phyloP scores from a whole-genome alignment of 2,113 vertebrate species.

The Bubalus kerabau region DNA sequence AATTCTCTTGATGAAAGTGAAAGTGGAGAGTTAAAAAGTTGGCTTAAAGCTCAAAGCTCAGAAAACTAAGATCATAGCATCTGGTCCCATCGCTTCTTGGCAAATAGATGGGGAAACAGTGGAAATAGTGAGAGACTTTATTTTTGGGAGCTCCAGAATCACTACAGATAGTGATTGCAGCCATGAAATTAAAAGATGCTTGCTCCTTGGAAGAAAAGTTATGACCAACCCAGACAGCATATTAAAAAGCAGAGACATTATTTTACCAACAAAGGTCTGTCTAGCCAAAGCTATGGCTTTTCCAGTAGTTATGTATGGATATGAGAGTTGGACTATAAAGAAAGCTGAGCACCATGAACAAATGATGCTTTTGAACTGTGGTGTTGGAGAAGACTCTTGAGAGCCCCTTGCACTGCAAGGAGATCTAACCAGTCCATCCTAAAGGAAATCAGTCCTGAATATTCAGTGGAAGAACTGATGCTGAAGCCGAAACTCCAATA shows the following conservation, averaged over 20 bases:
- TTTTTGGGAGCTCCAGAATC: neutral
- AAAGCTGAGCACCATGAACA: fast-evolving
- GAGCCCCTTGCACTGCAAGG: neutral
- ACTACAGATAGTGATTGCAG: neutral
- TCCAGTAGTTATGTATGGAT: neutral
- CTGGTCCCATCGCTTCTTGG: neutral
- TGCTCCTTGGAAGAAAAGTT: neutral
- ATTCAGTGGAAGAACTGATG: neutral
- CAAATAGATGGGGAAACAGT: neutral
- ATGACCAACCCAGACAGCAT: neutral
- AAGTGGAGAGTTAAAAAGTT: neutral
- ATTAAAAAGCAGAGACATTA: neutral
- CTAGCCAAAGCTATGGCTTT: neutral
- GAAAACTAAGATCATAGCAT: neutral
- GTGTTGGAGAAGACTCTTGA: neutral
- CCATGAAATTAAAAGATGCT: neutral
- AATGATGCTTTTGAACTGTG: neutral
- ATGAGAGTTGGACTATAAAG: neutral
- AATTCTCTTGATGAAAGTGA: neutral
- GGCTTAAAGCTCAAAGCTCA: neutral
- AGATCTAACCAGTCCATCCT: neutral
- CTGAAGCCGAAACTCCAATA: neutral
- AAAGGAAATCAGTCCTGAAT: neutral
- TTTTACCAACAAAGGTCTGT: neutral
- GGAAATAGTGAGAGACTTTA: neutral